phyloP scores from a whole-genome alignment of 2,888 invertebrate genomes.

The Mechanitis mazaeus region DNA sequence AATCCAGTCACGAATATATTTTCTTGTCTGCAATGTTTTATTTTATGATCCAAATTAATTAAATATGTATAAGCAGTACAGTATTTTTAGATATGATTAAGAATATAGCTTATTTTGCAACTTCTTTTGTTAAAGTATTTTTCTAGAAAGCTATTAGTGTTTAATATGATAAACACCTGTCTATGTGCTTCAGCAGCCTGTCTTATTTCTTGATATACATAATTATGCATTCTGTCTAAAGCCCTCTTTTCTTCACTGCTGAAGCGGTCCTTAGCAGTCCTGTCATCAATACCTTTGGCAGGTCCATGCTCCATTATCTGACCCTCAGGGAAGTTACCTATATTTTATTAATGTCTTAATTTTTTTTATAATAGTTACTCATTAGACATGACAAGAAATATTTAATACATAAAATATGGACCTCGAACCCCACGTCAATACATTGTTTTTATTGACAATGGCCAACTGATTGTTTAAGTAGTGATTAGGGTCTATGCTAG shows the following conservation, averaged over 20 bases:
- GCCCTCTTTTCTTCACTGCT: constrained; percentile 92
- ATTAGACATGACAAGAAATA: background rate
- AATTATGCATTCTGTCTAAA: constrained; percentile 91
- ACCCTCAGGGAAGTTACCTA: constrained; percentile 87
- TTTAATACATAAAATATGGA: too few relatives aligned
- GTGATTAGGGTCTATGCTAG: too few relatives aligned
- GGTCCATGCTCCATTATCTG: constrained; percentile 90
- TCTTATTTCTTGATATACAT: constrained; percentile 95
- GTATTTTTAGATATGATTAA: background rate
- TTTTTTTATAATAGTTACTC: background rate
- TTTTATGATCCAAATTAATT: background rate
- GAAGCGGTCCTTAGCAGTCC: constrained; percentile 90
- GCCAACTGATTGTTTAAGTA: too few relatives aligned
- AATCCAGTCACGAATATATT: constrained; percentile 94
- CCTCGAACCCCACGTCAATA: too few relatives aligned
- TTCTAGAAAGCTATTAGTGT: background rate
- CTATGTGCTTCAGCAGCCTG: constrained; percentile 98
- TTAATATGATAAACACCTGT: constrained; percentile 75
- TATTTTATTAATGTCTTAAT: constrained; percentile 5
- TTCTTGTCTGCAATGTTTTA: constrained; percentile 81
- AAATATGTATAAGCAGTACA: background rate
- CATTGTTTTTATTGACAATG: too few relatives aligned
- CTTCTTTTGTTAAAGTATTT: too few relatives aligned
- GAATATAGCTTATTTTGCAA: too few relatives aligned
- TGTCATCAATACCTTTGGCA: constrained; percentile 83